Conservation (phyloP, 2,888 invertebrate species). For the Orchesella flavescens region DNA sequence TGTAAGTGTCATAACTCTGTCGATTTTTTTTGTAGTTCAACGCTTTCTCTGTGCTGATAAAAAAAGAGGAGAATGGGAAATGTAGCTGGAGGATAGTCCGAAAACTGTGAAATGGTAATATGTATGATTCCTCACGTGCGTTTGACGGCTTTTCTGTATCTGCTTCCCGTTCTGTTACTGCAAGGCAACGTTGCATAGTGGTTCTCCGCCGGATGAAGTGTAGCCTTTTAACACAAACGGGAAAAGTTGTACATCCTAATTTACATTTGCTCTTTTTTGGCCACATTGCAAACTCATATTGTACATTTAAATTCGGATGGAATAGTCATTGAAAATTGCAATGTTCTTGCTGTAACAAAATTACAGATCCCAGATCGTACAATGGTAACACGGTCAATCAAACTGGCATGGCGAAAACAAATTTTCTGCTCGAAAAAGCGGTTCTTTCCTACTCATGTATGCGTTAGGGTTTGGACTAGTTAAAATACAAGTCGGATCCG, state of each 20-base stretch:
- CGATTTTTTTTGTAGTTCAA: conserved; percentile 22
- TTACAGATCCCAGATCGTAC: no score
- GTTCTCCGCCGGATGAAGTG: conserved; percentile 4
- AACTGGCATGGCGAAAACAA: no score
- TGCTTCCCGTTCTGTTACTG: conserved; percentile 27
- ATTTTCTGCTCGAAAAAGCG: no score
- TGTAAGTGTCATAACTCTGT: conserved; percentile 38
- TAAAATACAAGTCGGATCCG: background rate
- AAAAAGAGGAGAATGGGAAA: no score
- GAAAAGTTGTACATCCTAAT: conserved; percentile 30
- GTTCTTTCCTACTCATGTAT: no score
- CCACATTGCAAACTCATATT: background rate
- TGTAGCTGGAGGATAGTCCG: background rate
- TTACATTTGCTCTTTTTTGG: conserved; percentile 40
- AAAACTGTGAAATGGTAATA: conserved; percentile 58
- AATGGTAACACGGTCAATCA: no score
- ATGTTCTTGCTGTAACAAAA: no score
- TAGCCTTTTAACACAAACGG: conserved; percentile 5
- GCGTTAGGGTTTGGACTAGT: no score
- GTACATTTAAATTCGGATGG: background rate
- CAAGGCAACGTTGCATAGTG: background rate
- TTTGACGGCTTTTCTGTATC: conserved; percentile 68
- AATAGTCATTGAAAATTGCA: background rate
- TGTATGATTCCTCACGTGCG: conserved; percentile 71
- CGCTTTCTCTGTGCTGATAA: background rate